Conservation (phyloP, 2,113 vertebrate genomes). For the Ciconia boyciana region DNA sequence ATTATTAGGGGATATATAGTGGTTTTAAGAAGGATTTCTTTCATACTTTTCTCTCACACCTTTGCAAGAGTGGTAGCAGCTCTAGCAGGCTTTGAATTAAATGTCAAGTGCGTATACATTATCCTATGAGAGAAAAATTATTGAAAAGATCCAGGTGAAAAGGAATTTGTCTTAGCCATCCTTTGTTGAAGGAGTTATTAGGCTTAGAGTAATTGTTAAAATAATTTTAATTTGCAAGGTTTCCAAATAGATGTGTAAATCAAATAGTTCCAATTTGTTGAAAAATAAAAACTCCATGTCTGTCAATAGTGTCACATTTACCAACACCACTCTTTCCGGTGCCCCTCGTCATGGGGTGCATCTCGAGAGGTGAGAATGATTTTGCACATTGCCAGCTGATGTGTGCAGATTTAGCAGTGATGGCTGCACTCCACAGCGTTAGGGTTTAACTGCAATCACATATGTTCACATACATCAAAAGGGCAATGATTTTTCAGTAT, state of each 20-base stretch:
- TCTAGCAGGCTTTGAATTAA: background rate
- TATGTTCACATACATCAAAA: background rate
- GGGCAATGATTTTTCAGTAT: background rate
- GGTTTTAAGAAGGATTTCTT: background rate
- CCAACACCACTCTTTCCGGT: background rate
- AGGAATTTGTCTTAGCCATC: background rate
- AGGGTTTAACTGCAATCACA: background rate
- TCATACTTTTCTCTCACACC: background rate
- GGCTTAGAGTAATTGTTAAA: background rate
- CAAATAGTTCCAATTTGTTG: background rate
- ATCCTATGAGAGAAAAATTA: background rate
- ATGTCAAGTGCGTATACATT: background rate
- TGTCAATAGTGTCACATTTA: background rate
- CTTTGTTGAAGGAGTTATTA: background rate
- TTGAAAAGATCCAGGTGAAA: background rate
- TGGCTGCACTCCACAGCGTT: fast-evolving
- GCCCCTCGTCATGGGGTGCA: background rate
- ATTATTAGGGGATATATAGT: background rate
- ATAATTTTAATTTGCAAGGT: background rate
- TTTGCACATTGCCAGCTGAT: background rate
- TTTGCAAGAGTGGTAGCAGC: background rate
- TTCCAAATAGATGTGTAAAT: background rate
- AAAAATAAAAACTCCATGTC: background rate
- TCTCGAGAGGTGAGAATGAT: background rate
- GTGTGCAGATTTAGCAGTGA: background rate